Percentiles rank a stretch among this genome's conserved stretches.
Conservation (phyloP, 1,140 invertebrate genomes). For the Panulirus ornatus region DNA sequence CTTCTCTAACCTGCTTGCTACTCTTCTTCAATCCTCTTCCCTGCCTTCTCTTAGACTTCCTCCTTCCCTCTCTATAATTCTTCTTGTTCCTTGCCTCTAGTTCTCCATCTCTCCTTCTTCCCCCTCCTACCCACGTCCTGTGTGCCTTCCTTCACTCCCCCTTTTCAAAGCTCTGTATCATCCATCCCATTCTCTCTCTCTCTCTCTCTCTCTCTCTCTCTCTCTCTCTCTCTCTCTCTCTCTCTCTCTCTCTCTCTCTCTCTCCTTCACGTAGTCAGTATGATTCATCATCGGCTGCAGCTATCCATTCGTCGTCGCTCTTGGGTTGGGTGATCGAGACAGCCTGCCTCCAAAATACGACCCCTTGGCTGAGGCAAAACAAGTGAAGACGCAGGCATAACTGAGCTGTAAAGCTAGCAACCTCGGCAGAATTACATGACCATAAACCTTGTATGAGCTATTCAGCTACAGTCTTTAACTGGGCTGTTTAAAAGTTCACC, state of each 20-base stretch:
- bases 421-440: no score
- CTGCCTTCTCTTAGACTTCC: background rate
- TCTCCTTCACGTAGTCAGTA: background rate
- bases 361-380: background rate
- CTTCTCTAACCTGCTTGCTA: background rate
- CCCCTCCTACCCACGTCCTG: background rate
- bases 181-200: background rate
- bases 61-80: background rate
- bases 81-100: background rate
- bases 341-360: background rate
- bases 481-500: no score
- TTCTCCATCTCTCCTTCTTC: background rate
- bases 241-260: no score
- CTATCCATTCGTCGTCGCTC: background rate
- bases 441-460: no score
- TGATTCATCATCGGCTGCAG: no score
- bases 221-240: conserved; percentile 13
- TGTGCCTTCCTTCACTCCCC: background rate
- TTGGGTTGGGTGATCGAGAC: background rate
- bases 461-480: no score
- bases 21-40: background rate
- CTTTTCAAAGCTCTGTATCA: background rate
- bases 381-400: no score
- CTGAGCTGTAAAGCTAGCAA: no score
- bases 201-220: conserved; percentile 11